Conservation (phyloP, 2,113 vertebrate genomes). For the Asarcornis scutulata region DNA sequence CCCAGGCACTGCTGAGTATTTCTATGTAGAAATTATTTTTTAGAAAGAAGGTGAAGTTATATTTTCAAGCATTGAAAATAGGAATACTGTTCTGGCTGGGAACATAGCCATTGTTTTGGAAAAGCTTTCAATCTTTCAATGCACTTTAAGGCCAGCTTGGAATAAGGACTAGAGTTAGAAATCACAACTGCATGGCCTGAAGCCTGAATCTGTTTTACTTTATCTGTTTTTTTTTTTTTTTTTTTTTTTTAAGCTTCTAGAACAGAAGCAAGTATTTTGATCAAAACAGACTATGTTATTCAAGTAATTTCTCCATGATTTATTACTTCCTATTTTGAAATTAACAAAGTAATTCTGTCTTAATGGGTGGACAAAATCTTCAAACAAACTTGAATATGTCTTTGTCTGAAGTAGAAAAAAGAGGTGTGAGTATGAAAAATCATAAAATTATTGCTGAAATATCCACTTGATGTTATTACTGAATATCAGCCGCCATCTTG, state of each 20-base stretch:
- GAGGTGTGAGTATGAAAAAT: background rate
- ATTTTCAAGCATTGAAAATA: background rate
- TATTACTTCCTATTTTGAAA: background rate
- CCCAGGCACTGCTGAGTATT: background rate
- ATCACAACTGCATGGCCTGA: background rate
- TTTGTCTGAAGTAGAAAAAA: background rate
- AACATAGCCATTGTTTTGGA: background rate
- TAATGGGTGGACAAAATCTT: background rate
- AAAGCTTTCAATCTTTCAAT: background rate
- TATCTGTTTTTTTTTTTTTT: background rate
- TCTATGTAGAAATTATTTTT: background rate
- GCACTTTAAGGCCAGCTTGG: background rate
- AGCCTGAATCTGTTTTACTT: background rate
- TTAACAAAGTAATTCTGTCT: background rate
- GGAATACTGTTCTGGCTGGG: background rate
- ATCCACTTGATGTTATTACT: background rate
- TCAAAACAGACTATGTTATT: background rate
- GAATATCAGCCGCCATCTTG: background rate
- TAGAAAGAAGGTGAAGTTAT: background rate
- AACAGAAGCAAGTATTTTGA: background rate
- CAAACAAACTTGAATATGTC: background rate
- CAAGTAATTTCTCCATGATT: background rate
- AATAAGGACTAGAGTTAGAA: background rate
- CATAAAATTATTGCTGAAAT: background rate
- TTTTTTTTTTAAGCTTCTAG: background rate